Evolutionary conservation across 2,113 vertebrate genomes (phyloP).

Genomic region (Protobothrops mucrosquamatus): DNA sequence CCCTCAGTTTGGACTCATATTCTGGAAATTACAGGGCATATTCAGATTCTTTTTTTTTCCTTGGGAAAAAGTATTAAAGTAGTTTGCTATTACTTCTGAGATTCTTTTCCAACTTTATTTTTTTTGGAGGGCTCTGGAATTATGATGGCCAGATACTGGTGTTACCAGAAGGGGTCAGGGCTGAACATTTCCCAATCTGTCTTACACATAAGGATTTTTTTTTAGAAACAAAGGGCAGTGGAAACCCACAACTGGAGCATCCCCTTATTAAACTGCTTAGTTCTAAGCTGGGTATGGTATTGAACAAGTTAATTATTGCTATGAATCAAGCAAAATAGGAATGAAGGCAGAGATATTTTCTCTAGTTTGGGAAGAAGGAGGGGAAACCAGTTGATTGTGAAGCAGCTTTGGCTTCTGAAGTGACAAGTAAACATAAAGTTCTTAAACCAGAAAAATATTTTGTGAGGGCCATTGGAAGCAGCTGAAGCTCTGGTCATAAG

Average conservation of each 20-base stretch:
- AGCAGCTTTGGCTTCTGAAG: neutral
- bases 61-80: neutral
- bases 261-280: neutral
- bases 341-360: neutral
- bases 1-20: neutral
- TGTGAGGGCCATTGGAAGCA: rapidly evolving
- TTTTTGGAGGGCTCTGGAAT: neutral
- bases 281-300: neutral
- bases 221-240: neutral
- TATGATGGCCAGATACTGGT: neutral
- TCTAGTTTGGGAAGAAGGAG: neutral
- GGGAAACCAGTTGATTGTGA: neutral
- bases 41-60: neutral
- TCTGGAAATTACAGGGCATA: neutral
- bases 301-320: neutral
- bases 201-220: neutral
- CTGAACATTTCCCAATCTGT: neutral
- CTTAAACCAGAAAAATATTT: neutral
- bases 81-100: neutral
- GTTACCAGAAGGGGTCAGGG: neutral
- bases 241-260: neutral
- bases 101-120: neutral
- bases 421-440: neutral
- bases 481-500: neutral
- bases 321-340: neutral